These are phyloP conservation scores for Drosophila tripunctata DNA, from an alignment of 2,888 invertebrate genomes.

Conservation along the genomic window DNA sequence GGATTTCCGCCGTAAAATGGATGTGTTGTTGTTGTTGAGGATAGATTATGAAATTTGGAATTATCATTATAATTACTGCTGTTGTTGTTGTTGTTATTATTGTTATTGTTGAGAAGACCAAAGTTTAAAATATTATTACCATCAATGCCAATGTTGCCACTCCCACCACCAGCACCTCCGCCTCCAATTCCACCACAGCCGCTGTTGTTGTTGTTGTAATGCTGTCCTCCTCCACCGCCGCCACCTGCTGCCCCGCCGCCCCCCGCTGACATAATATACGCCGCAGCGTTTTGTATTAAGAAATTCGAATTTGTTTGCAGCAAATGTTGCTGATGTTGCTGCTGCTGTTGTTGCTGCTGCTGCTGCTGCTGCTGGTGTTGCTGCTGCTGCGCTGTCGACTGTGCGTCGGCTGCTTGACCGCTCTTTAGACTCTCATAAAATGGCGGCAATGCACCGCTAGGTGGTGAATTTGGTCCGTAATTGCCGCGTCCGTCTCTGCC, in stretches of 20 bases:
- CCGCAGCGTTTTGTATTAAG: conserved; percentile 86
- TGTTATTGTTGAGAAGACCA: conserved; percentile 63
- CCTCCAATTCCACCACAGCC: conserved; percentile 81
- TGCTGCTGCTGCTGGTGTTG: conserved; percentile 15
- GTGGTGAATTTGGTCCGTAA: conserved; percentile 94
- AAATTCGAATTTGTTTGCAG: conserved; percentile 85
- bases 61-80: conserved; percentile 69
- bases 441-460: conserved; percentile 94
- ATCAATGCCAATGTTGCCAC: conserved; percentile 52
- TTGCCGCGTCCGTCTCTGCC: conserved; percentile 93
- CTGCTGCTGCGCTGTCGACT: conserved; percentile 27
- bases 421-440: conserved; percentile 94
- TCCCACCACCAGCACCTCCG: conserved; percentile 83
- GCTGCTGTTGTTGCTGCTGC: background rate
- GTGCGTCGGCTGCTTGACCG: conserved; percentile 86
- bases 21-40: conserved; percentile 36
- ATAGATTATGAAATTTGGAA: conserved; percentile 71
- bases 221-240: conserved; percentile 68
- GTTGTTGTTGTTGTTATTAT: background rate
- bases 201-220: conserved; percentile 26
- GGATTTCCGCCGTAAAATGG: conserved; percentile 86
- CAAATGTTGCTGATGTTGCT: conserved; percentile 13
- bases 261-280: conserved; percentile 85
- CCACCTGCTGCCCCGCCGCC: background rate
- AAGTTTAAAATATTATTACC: conserved; percentile 83